A percentile compares a stretch with the other conserved stretches of the same genome.
phyloP scores from a whole-genome alignment of 2,888 invertebrate genomes.

The Tinea pellionella region DNA sequence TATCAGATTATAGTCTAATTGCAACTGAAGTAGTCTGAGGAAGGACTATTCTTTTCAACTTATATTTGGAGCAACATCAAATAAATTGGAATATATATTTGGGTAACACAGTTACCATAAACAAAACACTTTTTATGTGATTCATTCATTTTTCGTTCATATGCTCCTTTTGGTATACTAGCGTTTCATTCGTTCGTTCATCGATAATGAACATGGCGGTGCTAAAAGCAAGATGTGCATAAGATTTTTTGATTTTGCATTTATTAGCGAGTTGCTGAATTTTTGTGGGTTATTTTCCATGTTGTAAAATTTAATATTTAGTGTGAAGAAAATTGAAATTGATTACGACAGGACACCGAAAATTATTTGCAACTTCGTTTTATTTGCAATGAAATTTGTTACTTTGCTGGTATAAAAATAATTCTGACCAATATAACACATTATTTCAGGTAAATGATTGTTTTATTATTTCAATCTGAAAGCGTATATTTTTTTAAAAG shows the following conservation, averaged over 20 bases:
- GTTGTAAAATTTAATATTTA: not conserved
- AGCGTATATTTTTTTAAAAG: not conserved
- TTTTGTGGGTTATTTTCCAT: conserved; percentile 8
- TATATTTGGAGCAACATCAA: not conserved
- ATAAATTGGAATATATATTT: no score
- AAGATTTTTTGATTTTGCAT: conserved; percentile 53
- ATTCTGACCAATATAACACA: conserved; percentile 62
- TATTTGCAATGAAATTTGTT: conserved; percentile 63
- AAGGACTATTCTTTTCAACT: no score
- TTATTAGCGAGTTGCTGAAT: conserved; percentile 26
- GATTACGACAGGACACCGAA: not conserved
- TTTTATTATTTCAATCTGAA: conserved; percentile 26
- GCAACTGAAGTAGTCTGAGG: no score
- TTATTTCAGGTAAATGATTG: conserved; percentile 54
- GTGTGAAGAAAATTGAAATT: conserved; percentile 2
- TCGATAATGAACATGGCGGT: conserved; percentile 29
- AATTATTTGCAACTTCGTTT: conserved; percentile 11
- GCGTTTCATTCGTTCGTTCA: conserved; percentile 2
- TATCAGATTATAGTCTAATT: no score
- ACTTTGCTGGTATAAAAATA: conserved; percentile 68
- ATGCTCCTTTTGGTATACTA: not conserved
- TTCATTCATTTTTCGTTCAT: not conserved
- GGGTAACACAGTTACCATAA: not conserved
- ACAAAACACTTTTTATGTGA: not conserved
- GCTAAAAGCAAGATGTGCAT: conserved; percentile 60